Conservation (phyloP, 2,888 invertebrate species). For the Lysandra bellargus region DNA sequence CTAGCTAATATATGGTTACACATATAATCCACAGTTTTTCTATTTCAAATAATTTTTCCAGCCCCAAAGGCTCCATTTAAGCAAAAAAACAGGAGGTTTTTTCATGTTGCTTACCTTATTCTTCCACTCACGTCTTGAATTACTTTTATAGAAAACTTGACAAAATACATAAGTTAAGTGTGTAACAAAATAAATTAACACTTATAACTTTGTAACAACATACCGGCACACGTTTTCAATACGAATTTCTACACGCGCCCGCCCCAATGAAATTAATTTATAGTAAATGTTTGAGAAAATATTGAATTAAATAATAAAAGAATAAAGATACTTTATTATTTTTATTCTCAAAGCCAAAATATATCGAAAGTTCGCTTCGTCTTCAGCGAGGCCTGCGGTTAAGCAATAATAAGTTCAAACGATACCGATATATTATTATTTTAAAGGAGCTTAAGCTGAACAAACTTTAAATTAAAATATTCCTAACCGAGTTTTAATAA, state of each 20-base stretch:
- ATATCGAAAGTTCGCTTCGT: not conserved
- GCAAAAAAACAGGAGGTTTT: no score
- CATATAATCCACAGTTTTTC: no score
- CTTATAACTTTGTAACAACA: not conserved
- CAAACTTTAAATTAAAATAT: constrained; percentile 1
- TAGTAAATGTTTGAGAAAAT: constrained; percentile 8
- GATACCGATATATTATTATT: not conserved
- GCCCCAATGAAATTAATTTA: not conserved
- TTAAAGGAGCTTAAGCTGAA: not conserved
- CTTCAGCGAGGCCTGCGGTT: not conserved
- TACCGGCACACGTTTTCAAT: not conserved
- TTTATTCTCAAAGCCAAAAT: not conserved
- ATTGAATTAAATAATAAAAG: not conserved
- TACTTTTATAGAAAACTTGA: no score
- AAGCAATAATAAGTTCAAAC: not conserved
- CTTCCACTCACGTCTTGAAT: no score
- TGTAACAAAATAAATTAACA: no score
- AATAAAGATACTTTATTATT: no score
- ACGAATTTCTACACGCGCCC: not conserved
- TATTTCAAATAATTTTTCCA: no score
- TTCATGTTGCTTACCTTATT: no score
- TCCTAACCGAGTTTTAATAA: not conserved
- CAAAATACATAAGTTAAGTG: no score
- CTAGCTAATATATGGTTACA: no score
- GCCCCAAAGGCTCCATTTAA: no score